Conservation (phyloP, 2,113 vertebrate species). For the Lasiurus borealis region DNA sequence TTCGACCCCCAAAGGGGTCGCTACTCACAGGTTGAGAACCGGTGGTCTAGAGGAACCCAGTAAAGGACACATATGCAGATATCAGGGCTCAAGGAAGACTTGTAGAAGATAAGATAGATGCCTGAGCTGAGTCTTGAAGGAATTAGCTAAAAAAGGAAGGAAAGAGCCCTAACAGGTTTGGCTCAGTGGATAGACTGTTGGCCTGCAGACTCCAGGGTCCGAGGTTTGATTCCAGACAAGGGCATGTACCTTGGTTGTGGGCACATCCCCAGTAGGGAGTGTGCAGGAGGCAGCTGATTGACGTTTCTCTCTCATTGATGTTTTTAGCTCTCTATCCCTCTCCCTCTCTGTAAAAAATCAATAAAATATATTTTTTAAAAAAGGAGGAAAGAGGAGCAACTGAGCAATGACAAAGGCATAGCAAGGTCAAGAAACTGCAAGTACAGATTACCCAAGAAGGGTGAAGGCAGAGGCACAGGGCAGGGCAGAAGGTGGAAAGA, state of each 20-base stretch:
- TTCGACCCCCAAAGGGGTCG: too few species aligned
- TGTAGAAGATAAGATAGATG: not conserved
- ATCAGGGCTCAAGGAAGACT: not conserved
- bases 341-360: too few species aligned
- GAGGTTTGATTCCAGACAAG: too few species aligned
- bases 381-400: not conserved
- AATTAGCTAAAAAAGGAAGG: not conserved
- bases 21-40: too few species aligned
- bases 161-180: not conserved
- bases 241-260: too few species aligned
- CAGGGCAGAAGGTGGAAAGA: not conserved
- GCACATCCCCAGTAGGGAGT: too few species aligned
- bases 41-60: too few species aligned
- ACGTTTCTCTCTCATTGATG: too few species aligned
- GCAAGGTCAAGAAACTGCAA: not conserved
- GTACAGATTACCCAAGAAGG: not conserved
- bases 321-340: too few species aligned
- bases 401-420: not conserved
- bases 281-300: too few species aligned
- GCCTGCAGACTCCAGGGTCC: too few species aligned
- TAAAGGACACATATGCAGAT: not conserved
- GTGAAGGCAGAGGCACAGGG: accelerated
- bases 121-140: not conserved
- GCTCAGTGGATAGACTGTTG: too few species aligned
- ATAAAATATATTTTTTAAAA: not conserved